Evolutionary conservation across 2,888 invertebrate species (phyloP).

Genomic region (Trichogramma dendrolimi): DNA sequence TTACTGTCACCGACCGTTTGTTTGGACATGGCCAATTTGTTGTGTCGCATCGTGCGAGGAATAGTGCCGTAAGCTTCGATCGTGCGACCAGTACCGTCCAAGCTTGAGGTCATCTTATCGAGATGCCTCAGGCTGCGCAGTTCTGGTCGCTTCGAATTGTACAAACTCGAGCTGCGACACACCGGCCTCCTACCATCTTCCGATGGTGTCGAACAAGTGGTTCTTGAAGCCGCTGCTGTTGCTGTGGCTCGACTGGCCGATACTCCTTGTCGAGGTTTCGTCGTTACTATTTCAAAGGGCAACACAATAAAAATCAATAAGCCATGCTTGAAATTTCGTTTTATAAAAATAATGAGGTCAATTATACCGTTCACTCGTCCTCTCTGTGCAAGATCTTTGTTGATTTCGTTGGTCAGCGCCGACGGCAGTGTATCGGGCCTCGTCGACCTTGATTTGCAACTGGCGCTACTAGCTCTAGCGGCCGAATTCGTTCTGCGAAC

Average conservation of each 20-base stretch:
- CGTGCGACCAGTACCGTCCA: conserved; percentile 38
- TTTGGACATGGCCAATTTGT: conserved; percentile 25
- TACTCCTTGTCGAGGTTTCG: conserved; percentile 10
- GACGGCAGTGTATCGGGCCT: conserved; percentile 46
- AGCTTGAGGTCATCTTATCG: conserved; percentile 48
- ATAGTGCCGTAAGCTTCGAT: conserved; percentile 75
- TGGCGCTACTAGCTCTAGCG: conserved; percentile 7
- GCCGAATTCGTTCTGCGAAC: conserved; percentile 8
- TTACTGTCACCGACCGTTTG: conserved; percentile 59
- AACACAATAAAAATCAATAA: background rate
- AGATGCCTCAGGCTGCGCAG: conserved; percentile 21
- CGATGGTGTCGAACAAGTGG: conserved; percentile 44
- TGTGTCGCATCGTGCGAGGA: conserved; percentile 63
- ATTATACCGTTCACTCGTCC: conserved; percentile 30
- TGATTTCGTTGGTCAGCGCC: conserved; percentile 47
- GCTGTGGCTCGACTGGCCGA: conserved; percentile 25
- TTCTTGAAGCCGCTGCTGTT: conserved; percentile 25
- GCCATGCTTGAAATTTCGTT: background rate
- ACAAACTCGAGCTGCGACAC: conserved; percentile 15
- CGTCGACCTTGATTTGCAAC: conserved; percentile 39
- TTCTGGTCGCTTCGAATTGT: conserved; percentile 26
- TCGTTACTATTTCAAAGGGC: conserved; percentile 6
- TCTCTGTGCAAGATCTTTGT: conserved; percentile 46
- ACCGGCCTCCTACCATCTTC: conserved; percentile 39
- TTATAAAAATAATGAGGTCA: background rate